Evolutionary conservation across 1,140 invertebrate genomes (phyloP).

Genomic region (Asobara japonica): DNA sequence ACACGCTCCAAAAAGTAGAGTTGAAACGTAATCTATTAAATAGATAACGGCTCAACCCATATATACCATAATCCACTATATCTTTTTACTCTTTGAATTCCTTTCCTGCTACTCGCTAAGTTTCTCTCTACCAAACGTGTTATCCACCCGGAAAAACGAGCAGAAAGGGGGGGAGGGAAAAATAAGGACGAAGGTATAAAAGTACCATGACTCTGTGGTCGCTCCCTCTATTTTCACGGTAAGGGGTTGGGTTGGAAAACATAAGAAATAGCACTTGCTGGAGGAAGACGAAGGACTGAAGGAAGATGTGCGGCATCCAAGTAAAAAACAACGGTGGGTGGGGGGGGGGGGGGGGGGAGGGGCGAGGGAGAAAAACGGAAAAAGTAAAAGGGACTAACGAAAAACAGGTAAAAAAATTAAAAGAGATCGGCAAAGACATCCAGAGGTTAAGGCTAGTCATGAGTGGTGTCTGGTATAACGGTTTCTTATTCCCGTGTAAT

Average conservation of each 20-base stretch:
- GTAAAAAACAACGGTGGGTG: background rate
- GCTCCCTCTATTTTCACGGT: background rate
- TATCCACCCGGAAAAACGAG: background rate
- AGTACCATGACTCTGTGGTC: background rate
- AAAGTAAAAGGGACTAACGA: background rate
- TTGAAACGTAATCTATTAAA: constrained; percentile 51
- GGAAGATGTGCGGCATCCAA: background rate
- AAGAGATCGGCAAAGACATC: constrained; percentile 31
- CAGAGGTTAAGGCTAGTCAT: constrained; percentile 6
- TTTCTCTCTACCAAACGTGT: background rate
- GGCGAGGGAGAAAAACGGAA: constrained; percentile 9
- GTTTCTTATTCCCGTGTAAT: constrained; percentile 48
- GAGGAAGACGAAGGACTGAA: constrained; percentile 1
- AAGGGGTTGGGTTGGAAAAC: background rate
- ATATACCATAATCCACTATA: constrained; percentile 5
- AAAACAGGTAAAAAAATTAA: background rate
- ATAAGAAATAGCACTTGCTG: background rate
- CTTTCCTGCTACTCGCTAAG: background rate
- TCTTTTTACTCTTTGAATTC: constrained; percentile 7
- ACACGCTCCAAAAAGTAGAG: constrained; percentile 46
- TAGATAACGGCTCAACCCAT: constrained; percentile 40
- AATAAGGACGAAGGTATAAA: constrained; percentile 9
- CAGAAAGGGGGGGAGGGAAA: background rate
- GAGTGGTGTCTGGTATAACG: constrained; percentile 21
- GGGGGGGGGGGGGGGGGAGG: background rate